Conservation (phyloP, 2,113 vertebrate genomes). For the Cathartes aura region DNA sequence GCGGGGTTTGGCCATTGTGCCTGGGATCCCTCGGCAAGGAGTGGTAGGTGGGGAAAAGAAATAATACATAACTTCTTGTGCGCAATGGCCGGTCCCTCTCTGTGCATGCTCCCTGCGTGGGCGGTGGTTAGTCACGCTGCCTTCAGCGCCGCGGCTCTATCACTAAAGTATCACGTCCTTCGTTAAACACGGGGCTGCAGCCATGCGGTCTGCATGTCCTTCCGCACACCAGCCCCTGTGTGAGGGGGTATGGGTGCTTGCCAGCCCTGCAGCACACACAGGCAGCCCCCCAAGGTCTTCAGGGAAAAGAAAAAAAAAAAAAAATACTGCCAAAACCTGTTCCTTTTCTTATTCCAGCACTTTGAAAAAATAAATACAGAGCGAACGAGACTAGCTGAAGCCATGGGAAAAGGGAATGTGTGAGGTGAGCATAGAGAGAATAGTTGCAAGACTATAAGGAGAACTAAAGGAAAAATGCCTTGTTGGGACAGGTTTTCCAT, state of each 20-base stretch:
- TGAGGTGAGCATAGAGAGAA: neutral
- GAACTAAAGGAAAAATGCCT: neutral
- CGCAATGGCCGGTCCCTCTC: neutral
- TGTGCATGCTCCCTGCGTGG: neutral
- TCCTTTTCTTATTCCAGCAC: neutral
- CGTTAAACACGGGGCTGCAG: fast-evolving
- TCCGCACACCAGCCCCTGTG: neutral
- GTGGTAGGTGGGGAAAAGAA: neutral
- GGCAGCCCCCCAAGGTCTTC: neutral
- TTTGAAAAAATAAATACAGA: neutral
- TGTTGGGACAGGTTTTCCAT: neutral
- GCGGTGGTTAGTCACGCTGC: neutral
- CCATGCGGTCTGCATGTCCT: neutral
- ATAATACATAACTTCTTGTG: neutral
- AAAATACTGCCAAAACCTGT: neutral
- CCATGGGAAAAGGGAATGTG: neutral
- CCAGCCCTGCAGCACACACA: neutral
- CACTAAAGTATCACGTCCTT: neutral
- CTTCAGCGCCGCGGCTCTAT: neutral
- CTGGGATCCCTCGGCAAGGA: neutral
- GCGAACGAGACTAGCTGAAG: neutral
- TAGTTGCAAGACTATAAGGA: neutral
- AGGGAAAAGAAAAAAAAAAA: too few species aligned
- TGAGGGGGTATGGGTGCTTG: neutral
- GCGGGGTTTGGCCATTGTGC: neutral